phyloP scores from a whole-genome alignment of 2,888 invertebrate genomes.

The Hanleya hanleyi region DNA sequence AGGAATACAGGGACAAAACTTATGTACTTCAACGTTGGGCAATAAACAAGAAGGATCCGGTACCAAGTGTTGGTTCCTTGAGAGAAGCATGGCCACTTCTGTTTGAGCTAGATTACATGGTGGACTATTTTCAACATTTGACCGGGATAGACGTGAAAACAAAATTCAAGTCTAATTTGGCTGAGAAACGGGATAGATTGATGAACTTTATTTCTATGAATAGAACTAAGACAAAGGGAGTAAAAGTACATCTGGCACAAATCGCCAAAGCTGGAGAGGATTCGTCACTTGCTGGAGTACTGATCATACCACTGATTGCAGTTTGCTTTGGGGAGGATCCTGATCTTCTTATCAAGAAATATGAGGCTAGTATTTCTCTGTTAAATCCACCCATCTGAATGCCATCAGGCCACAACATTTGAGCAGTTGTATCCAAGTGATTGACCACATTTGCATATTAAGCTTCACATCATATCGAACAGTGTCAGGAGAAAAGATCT shows the following conservation, averaged over 20 bases:
- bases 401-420: too few relatives aligned
- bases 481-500: too few relatives aligned
- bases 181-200: background rate
- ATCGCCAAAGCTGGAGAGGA: background rate
- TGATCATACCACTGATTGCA: background rate
- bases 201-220: background rate
- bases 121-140: background rate
- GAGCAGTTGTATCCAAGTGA: too few relatives aligned
- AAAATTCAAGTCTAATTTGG: background rate
- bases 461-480: too few relatives aligned
- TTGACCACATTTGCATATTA: too few relatives aligned
- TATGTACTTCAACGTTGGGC: background rate
- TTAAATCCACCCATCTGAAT: too few relatives aligned
- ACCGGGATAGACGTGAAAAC: slow-evolving; percentile 3
- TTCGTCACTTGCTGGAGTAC: background rate
- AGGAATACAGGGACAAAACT: background rate
- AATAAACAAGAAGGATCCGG: background rate
- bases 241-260: background rate
- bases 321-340: slow-evolving; percentile 1
- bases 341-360: background rate
- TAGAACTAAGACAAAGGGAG: background rate
- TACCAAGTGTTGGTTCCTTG: background rate
- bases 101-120: background rate
- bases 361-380: too few relatives aligned
- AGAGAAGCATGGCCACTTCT: slow-evolving; percentile 7